A percentile compares a stretch with the other conserved stretches of the same genome.
Conservation (phyloP, 2,113 vertebrate genomes). For the Myotis lucifugus region DNA sequence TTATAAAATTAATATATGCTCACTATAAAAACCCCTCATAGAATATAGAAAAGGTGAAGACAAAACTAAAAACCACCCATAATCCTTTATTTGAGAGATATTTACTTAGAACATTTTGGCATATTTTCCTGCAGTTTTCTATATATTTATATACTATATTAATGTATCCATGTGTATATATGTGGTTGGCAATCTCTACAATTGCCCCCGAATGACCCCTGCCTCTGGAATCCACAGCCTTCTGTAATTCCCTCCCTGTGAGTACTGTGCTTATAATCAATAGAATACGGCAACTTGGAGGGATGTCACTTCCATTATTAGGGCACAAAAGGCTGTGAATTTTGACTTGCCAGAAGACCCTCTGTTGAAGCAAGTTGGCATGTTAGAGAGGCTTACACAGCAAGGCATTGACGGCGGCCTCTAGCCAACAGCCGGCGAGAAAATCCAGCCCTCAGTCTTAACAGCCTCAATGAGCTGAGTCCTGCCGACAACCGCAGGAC, state of each 20-base stretch:
- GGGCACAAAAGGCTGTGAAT: background rate
- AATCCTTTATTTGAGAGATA: background rate
- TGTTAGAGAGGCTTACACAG: background rate
- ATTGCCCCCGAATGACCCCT: background rate
- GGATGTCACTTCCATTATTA: background rate
- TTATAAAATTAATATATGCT: conserved; percentile 20
- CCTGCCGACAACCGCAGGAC: background rate
- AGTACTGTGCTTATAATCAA: background rate
- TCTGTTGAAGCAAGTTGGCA: background rate
- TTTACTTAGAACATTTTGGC: background rate
- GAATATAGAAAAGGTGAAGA: background rate
- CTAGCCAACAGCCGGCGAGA: background rate
- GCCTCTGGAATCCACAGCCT: background rate
- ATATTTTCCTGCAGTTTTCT: background rate
- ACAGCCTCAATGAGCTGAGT: background rate
- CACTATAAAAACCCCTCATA: background rate
- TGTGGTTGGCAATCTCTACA: background rate
- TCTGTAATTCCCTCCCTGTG: background rate
- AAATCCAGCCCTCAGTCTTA: background rate
- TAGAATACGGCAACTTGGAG: background rate
- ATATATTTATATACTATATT: background rate
- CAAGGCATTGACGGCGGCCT: background rate
- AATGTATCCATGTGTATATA: background rate
- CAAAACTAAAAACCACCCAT: background rate
- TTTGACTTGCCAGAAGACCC: background rate